Evolutionary conservation across 2,797 vertebrate species (phyloP).

Genomic region (Falco naumanni): DNA sequence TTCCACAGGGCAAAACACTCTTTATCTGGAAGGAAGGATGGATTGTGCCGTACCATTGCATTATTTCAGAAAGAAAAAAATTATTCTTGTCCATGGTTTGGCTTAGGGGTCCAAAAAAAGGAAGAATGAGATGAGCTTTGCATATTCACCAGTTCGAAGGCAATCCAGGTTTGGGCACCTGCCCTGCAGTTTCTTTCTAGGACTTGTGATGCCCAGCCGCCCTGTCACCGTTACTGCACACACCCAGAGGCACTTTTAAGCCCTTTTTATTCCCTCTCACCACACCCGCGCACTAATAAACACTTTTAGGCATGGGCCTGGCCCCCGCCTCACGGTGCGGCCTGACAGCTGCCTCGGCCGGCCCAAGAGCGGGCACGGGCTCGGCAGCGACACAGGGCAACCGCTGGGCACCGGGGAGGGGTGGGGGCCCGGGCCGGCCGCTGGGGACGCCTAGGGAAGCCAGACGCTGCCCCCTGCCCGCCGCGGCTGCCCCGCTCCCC

Average conservation of each 20-base stretch:
- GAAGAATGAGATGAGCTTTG: not conserved
- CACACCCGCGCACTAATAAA: too few species aligned
- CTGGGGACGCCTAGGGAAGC: accelerated
- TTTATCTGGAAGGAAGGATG: not conserved
- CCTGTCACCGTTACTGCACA: accelerated
- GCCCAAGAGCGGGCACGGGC: too few species aligned
- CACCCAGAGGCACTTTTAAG: accelerated
- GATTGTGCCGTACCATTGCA: accelerated
- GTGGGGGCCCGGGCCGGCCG: not conserved
- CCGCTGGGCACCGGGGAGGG: too few species aligned
- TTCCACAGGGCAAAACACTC: not conserved
- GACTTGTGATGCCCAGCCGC: accelerated
- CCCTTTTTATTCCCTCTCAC: not conserved
- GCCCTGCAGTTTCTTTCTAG: accelerated
- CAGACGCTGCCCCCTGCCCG: accelerated
- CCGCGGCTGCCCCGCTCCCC: not conserved
- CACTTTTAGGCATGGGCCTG: not conserved
- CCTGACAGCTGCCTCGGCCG: not conserved
- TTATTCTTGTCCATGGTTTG: accelerated
- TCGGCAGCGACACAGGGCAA: too few species aligned
- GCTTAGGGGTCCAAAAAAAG: not conserved
- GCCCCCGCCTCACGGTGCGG: accelerated
- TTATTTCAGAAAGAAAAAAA: not conserved
- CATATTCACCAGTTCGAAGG: not conserved
- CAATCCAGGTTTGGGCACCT: accelerated